Conservation (phyloP, 2,113 vertebrate species). For the Pristiophorus japonicus region DNA sequence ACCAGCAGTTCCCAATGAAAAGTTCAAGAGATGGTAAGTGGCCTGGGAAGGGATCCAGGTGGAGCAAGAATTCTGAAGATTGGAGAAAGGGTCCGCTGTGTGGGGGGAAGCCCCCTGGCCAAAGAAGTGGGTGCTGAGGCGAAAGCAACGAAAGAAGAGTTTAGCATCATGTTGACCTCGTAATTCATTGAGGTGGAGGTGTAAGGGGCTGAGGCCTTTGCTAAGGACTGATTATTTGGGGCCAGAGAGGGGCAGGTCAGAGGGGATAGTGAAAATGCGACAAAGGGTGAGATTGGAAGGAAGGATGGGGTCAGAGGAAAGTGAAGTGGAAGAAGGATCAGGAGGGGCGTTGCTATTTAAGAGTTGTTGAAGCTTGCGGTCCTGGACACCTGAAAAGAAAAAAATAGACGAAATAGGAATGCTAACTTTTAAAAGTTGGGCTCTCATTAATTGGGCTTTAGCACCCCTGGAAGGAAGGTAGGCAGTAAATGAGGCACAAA, state of each 20-base stretch:
- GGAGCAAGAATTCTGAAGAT: background rate
- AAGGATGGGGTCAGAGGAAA: too few species aligned
- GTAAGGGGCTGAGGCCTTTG: background rate
- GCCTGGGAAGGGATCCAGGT: background rate
- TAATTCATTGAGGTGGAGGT: background rate
- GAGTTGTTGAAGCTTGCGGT: too few species aligned
- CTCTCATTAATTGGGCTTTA: too few species aligned
- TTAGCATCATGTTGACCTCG: background rate
- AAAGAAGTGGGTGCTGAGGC: background rate
- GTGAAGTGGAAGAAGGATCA: too few species aligned
- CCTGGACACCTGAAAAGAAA: too few species aligned
- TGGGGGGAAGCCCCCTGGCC: background rate
- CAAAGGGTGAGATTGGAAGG: too few species aligned
- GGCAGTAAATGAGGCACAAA: too few species aligned
- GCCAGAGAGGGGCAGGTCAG: background rate
- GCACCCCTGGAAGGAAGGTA: too few species aligned
- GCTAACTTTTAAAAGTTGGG: too few species aligned
- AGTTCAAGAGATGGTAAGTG: background rate
- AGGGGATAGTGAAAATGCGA: too few species aligned
- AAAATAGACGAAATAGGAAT: too few species aligned
- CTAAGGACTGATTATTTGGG: background rate
- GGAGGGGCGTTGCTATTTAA: too few species aligned
- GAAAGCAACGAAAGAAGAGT: background rate
- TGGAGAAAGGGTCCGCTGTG: background rate
- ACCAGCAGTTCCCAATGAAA: background rate